A percentile compares a stretch with the other conserved stretches of the same genome.
phyloP scores from a whole-genome alignment of 2,888 invertebrate genomes.

The Dynastes hyllus region DNA sequence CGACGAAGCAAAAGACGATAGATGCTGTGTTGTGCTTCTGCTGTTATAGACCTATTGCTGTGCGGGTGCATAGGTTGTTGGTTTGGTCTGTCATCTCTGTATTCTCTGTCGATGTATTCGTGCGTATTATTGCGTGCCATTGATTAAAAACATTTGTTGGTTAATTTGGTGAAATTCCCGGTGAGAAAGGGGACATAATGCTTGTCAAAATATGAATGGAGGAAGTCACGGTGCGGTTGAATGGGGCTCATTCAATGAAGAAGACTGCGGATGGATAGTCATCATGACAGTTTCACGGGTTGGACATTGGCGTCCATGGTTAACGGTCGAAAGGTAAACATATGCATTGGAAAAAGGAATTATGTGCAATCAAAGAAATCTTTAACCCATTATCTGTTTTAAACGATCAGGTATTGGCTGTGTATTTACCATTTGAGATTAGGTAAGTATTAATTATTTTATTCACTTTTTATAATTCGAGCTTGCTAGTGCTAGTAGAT shows the following conservation, averaged over 20 bases:
- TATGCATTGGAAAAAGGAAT: not conserved
- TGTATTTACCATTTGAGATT: no score
- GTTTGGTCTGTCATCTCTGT: not conserved
- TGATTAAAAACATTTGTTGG: constrained; percentile 69
- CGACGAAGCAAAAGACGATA: constrained; percentile 57
- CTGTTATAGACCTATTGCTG: not conserved
- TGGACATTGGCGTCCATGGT: constrained; percentile 10
- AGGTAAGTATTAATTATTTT: no score
- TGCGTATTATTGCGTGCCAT: constrained; percentile 61
- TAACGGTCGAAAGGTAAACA: not conserved
- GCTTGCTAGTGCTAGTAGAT: no score
- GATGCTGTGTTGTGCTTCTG: not conserved
- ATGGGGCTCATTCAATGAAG: constrained; percentile 53
- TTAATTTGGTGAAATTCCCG: constrained; percentile 68
- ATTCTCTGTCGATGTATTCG: not conserved
- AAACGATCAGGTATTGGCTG: no score
- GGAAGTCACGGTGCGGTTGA: constrained; percentile 61
- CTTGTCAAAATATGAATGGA: constrained; percentile 62
- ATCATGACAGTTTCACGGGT: not conserved
- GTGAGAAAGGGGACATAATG: constrained; percentile 60
- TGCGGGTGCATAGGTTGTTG: not conserved
- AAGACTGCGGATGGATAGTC: not conserved
- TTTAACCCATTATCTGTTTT: no score
- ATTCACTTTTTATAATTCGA: no score
- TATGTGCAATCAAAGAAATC: no score